phyloP scores from a whole-genome alignment of 2,797 vertebrate genomes.

The Tangara arthus region DNA sequence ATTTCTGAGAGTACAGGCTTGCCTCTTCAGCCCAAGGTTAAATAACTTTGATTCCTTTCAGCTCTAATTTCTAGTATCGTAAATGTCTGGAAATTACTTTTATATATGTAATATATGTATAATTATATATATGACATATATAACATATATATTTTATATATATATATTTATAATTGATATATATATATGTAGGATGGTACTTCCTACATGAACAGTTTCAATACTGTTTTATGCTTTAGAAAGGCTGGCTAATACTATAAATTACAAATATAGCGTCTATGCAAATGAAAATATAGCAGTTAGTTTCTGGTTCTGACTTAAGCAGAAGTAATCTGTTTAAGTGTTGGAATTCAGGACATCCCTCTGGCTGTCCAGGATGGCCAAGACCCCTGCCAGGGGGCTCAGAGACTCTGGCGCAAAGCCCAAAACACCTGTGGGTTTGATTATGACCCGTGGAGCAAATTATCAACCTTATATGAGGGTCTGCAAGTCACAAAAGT shows the following conservation, averaged over 20 bases:
- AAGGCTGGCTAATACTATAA: not conserved
- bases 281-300: not conserved
- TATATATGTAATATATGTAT: accelerated
- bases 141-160: too few relatives aligned
- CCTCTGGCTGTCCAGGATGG: too few relatives aligned
- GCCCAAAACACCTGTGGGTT: too few relatives aligned
- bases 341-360: too few relatives aligned
- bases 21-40: not conserved
- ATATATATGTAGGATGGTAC: accelerated
- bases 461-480: too few relatives aligned
- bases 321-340: not conserved
- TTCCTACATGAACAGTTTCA: not conserved
- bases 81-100: not conserved
- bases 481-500: too few relatives aligned
- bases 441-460: too few relatives aligned
- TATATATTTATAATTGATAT: too few relatives aligned
- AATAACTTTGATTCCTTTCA: not conserved
- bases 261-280: not conserved
- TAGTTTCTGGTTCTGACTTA: not conserved
- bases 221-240: not conserved
- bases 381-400: too few relatives aligned
- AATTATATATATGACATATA: too few relatives aligned
- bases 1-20: not conserved
- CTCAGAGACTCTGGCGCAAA: too few relatives aligned
- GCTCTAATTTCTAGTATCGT: not conserved